Percentiles rank a stretch among this genome's conserved stretches.
These are phyloP conservation scores for Syngnathus rostellatus DNA, from an alignment of 2,797 vertebrate genomes.

Conservation along the genomic window DNA sequence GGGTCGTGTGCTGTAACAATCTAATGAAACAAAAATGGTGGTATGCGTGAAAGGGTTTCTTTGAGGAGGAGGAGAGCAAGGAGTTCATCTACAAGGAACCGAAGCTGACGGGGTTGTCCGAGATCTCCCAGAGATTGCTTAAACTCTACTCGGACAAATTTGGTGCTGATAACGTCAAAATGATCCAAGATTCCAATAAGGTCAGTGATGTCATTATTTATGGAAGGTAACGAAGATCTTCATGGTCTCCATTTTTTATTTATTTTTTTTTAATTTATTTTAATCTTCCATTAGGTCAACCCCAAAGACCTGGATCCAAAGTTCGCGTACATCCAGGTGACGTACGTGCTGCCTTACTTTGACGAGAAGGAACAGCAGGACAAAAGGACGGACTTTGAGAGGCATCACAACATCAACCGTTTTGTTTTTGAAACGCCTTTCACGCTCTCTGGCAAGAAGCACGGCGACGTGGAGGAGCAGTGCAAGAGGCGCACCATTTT, in stretches of 20 bases:
- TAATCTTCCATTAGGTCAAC: slow-evolving; percentile 80
- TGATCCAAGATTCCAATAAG: slow-evolving; percentile 99
- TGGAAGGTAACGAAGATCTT: neutral
- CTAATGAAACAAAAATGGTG: slow-evolving; percentile 1
- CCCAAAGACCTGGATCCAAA: slow-evolving; percentile 92
- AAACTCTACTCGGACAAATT: slow-evolving; percentile 99
- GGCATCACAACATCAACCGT: slow-evolving; percentile 91
- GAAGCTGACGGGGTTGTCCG: slow-evolving; percentile 92
- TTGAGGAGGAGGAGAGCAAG: slow-evolving; percentile 98
- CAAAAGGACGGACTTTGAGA: slow-evolving; percentile 90
- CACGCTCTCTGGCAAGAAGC: slow-evolving; percentile 92
- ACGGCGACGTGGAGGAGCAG: slow-evolving; percentile 93
- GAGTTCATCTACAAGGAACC: slow-evolving; percentile 99
- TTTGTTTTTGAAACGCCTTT: slow-evolving; percentile 98
- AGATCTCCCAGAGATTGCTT: slow-evolving; percentile 93
- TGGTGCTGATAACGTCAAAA: slow-evolving; percentile 94
- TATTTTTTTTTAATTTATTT: neutral
- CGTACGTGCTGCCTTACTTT: slow-evolving; percentile 91
- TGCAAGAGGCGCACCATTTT: slow-evolving; percentile 92
- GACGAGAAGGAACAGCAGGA: slow-evolving; percentile 92
- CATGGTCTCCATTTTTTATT: neutral
- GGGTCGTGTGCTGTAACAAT: neutral
- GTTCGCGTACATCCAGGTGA: slow-evolving; percentile 96
- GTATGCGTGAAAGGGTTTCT: slow-evolving; percentile 80
- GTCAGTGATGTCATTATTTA: slow-evolving; percentile 46